Evolutionary conservation across 2,797 vertebrate species (phyloP), one percentile per base, ranked within the genome.

Genomic region (Syncerus caffer): DNA sequence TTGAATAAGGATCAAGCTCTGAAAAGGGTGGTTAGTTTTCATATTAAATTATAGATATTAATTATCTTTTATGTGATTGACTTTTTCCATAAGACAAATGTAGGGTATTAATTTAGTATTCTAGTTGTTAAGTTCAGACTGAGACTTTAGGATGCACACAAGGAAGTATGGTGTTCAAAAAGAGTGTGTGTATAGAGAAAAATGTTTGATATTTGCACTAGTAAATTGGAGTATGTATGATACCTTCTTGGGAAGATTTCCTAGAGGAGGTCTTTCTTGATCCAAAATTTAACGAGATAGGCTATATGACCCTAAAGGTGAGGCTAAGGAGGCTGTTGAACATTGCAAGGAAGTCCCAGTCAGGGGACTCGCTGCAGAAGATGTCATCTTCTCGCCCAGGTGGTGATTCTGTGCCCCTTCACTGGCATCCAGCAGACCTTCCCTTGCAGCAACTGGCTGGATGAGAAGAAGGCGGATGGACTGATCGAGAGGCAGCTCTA

Each of bases 401-500:
- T 99, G 97, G 99, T 99, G 0, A 99, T 99, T 85, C 99, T 99
- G 88, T 99, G 99, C 96, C 99, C 99, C 0, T 99, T 99, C 98
- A 99, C 99, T 1, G 99, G 99, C 76, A 99, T 99, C 16, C 99
- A 99, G 97, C 99, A 99, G 98, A 99, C 99, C 0, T 99, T 99
- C 91, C 99, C 99, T 0, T 99, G 99, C 31, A 99, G 99, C 53
- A 99, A 98, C 97, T 99, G 99, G 99, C 97, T 99, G 97, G 99
- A 99, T 93, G 99, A 99, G 98, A 99, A 99, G 42, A 99, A 99
- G 97, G 99, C 98, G 0, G 99, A 99, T 0, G 99, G 99, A 2
- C 98, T 99, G 89, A 99, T 99, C 6, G 99, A 99, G 97, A 98
- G 99, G 97, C 99, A 99, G 92, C 99, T 99, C 71, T 99, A 99